Evolutionary conservation across 2,888 invertebrate genomes (phyloP).

Genomic region (Mythimna ferrago): DNA sequence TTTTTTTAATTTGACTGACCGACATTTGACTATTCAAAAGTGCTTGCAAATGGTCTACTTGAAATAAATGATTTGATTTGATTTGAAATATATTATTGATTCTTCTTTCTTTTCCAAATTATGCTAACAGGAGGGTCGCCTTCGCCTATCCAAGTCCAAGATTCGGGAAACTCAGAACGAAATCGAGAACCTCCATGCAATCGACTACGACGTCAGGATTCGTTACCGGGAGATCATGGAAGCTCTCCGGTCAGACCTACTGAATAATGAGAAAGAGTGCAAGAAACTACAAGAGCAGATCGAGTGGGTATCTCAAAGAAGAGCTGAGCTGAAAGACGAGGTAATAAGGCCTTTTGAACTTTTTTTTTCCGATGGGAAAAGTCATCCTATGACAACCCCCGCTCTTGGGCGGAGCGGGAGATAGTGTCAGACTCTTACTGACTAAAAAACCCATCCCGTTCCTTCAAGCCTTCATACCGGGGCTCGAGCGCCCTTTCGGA

Average conservation of each 20-base stretch:
- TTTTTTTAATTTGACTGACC: too few species aligned
- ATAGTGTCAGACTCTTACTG: too few species aligned
- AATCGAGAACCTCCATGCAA: conserved; percentile 85
- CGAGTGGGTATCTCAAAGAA: conserved; percentile 84
- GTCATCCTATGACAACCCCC: too few species aligned
- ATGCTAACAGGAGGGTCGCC: conserved; percentile 80
- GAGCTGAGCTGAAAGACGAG: conserved; percentile 85
- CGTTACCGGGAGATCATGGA: conserved; percentile 85
- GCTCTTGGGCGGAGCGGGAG: too few species aligned
- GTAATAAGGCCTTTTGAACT: conserved; percentile 61
- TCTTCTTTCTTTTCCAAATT: background rate
- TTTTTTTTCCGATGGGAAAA: too few species aligned
- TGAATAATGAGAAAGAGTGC: conserved; percentile 83
- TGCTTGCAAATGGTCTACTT: too few species aligned
- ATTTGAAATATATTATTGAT: too few species aligned
- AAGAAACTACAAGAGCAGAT: conserved; percentile 86
- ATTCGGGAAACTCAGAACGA: conserved; percentile 86
- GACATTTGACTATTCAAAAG: too few species aligned
- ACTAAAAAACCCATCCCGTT: too few species aligned
- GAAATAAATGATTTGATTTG: too few species aligned
- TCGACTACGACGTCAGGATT: conserved; percentile 79
- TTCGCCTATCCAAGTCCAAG: conserved; percentile 84
- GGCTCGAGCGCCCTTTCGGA: too few species aligned
- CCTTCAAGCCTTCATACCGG: too few species aligned
- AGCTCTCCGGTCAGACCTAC: conserved; percentile 78